phyloP scores from a whole-genome alignment of 2,888 invertebrate genomes.

The Stenotaenia linearis region DNA sequence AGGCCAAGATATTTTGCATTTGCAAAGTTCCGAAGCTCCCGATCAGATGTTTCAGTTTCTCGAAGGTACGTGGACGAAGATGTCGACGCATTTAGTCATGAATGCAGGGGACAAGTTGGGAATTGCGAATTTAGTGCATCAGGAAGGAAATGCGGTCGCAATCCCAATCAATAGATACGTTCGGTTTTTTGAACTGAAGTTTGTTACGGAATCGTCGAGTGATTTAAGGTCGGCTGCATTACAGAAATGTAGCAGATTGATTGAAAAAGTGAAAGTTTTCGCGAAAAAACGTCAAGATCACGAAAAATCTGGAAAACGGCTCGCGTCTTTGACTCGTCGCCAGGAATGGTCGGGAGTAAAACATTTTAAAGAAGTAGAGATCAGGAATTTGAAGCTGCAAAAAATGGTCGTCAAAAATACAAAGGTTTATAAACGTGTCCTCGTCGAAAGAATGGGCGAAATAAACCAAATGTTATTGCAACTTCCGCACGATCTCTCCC shows the following conservation, averaged over 20 bases:
- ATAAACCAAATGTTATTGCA: background rate
- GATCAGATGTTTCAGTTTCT: background rate
- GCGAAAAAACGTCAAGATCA: background rate
- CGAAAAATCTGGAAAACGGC: background rate
- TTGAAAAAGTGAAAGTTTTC: background rate
- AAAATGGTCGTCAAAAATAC: background rate
- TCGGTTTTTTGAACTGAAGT: background rate
- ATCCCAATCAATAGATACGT: background rate
- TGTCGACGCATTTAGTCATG: background rate
- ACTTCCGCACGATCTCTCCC: background rate
- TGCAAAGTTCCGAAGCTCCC: background rate
- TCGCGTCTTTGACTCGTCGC: background rate
- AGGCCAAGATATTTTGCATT: background rate
- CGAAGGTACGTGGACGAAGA: conserved; percentile 12
- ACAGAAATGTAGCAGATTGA: background rate
- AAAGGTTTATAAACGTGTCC: background rate
- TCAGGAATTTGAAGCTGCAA: background rate
- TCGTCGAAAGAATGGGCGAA: background rate
- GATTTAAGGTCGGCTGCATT: background rate
- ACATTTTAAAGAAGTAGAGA: background rate
- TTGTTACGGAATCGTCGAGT: background rate
- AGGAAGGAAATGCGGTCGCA: background rate
- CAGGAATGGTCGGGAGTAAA: background rate
- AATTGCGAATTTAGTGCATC: no score
- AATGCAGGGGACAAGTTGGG: no score